Percentiles rank a stretch among this genome's conserved stretches.
phyloP scores from a whole-genome alignment of 2,113 vertebrate species.

The Dipodomys merriami region DNA sequence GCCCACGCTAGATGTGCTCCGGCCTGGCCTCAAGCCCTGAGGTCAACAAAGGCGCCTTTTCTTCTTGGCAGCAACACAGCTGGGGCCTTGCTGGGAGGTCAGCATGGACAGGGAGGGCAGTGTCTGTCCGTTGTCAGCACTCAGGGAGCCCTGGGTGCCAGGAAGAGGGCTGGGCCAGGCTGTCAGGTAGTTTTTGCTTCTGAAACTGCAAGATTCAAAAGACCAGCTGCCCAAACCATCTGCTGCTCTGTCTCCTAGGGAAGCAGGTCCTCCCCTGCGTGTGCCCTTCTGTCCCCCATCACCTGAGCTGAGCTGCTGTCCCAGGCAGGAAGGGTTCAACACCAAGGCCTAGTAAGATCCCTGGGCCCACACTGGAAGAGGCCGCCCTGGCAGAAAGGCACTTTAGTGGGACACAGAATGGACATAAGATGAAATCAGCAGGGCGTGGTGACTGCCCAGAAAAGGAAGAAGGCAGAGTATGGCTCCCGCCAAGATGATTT shows the following conservation, averaged over 20 bases:
- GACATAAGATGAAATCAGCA: not conserved
- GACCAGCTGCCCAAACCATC: constrained; percentile 62
- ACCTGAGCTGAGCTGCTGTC: not conserved
- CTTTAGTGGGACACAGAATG: not conserved
- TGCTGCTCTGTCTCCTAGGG: constrained; percentile 44
- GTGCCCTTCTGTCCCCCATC: constrained; percentile 45
- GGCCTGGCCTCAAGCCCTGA: not conserved
- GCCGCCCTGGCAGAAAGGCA: not conserved
- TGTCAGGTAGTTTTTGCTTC: not conserved
- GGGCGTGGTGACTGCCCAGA: not conserved
- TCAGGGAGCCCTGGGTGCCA: not conserved
- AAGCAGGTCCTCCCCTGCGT: not conserved
- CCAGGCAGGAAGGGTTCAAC: not conserved
- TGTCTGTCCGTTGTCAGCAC: not conserved
- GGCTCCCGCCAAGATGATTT: not conserved
- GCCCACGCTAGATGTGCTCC: too few species aligned
- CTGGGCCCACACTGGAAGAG: not conserved
- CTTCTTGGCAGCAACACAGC: constrained; percentile 11
- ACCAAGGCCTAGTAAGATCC: too few species aligned
- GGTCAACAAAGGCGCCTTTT: constrained; percentile 64
- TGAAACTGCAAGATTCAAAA: not conserved
- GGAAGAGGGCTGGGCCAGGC: not conserved
- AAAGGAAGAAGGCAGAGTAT: not conserved
- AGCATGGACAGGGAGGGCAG: not conserved
- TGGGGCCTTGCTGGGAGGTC: not conserved